Evolutionary conservation across 2,113 vertebrate genomes (phyloP), one percentile per base, ranked within the genome.

Genomic region (Brienomyrus longianalis): DNA sequence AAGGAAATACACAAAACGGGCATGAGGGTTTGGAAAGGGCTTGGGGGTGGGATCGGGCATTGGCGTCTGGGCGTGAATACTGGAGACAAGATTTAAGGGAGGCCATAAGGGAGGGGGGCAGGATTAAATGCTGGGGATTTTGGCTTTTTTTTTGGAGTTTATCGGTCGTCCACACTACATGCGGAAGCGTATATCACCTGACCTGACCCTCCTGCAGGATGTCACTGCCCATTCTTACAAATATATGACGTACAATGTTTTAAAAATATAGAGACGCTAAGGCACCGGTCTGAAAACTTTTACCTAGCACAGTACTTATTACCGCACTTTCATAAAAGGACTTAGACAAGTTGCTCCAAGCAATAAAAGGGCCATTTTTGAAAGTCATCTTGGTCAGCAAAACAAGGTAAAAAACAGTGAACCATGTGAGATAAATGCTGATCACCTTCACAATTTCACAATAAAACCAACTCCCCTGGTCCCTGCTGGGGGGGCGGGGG

Each of bases 401-500:
- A 89, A 89, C 70, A 77, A 83, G 48, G 48, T 89, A 77, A 83
- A 59, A 83, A 80, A 80, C 74, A 3, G 80, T 48, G 52, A 62
- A 52, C 23, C 43, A 13, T 59, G 52, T 48, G 43, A 45, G 88
- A 85, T 84, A 89, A 87, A 87, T 39, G 85, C 85, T 89, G 48
- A 89, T 54, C 70, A 21, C 35, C 51, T 52, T 54, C 51, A 35
- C 85, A 56, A 54, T 52, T 86, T 52, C 48, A 54, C 48, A 87
- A 54, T 54, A 87, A 54, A 39, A 11, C 91, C 43, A 92, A 95
- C 96, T 96, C 95, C 96, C 95, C 95, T 94, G 96, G 96, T 94
- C 94, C 94, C 92, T 95, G 94, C 95, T 93, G 90, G 87, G 94
- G 94, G 94, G 88, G 88, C 31, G 43, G 92, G 91, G 94, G 95